Conservation (phyloP, 2,113 vertebrate species). For the Mandrillus leucophaeus region DNA sequence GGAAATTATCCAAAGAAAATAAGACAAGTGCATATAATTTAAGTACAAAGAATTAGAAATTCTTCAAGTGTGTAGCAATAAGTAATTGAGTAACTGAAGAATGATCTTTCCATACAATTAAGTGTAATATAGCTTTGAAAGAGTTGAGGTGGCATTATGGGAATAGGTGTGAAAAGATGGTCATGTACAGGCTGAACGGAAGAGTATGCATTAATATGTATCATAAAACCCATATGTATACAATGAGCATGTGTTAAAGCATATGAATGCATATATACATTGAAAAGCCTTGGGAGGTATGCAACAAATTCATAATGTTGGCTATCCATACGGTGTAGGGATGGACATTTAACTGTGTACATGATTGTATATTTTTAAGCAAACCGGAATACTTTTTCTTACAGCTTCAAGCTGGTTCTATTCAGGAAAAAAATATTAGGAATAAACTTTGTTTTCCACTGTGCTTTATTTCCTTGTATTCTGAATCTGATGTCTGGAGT, state of each 20-base stretch:
- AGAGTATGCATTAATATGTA: neutral
- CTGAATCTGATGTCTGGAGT: neutral
- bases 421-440: neutral
- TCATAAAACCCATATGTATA: neutral
- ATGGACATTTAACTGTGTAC: neutral
- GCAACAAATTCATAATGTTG: neutral
- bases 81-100: neutral
- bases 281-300: neutral
- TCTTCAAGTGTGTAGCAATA: neutral
- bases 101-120: neutral
- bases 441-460: neutral
- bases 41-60: neutral
- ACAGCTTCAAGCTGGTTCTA: neutral
- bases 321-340: neutral
- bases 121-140: neutral
- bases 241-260: neutral
- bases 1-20: neutral
- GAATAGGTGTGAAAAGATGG: neutral
- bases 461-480: neutral
- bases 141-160: neutral
- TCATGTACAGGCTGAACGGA: neutral
- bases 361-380: neutral
- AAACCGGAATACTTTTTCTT: neutral
- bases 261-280: neutral
- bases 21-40: neutral